These are phyloP conservation scores for Diplolepis rosae DNA, from an alignment of 2,888 invertebrate genomes.

Conservation along the genomic window DNA sequence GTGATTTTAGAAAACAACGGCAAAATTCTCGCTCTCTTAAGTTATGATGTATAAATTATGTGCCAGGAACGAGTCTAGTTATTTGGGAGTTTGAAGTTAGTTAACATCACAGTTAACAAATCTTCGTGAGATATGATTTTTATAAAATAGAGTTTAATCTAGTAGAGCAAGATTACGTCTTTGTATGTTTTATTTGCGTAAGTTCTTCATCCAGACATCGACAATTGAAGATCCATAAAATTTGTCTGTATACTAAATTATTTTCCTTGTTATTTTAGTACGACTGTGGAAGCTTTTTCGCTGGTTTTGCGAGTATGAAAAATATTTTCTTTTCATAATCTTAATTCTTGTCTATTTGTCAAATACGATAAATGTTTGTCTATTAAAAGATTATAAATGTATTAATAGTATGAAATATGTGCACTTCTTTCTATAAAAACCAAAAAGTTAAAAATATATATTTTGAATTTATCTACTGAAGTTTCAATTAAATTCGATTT, in stretches of 20 bases:
- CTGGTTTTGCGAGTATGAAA: slow-evolving; percentile 8
- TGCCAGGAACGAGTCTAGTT: slow-evolving; percentile 1
- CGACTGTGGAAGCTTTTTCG: slow-evolving; percentile 1
- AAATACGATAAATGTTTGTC: too few species aligned
- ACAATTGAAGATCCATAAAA: neutral
- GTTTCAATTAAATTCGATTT: too few species aligned
- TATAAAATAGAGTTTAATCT: neutral
- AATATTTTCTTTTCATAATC: slow-evolving; percentile 30
- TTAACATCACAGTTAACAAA: neutral
- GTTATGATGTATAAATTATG: slow-evolving; percentile 5
- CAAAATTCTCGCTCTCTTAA: slow-evolving; percentile 8
- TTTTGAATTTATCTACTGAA: too few species aligned
- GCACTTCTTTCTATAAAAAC: too few species aligned
- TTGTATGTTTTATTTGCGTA: neutral
- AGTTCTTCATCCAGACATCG: neutral
- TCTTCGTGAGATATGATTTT: slow-evolving; percentile 3
- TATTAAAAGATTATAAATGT: too few species aligned
- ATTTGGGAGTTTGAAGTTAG: neutral
- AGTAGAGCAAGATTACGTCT: neutral
- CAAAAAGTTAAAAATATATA: too few species aligned
- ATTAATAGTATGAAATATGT: too few species aligned
- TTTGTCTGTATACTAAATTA: neutral
- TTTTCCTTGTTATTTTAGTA: neutral
- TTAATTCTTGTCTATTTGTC: too few species aligned
- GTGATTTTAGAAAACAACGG: neutral